Evolutionary conservation across 2,113 vertebrate species (phyloP).

Genomic region (Limnothrissa miodon): DNA sequence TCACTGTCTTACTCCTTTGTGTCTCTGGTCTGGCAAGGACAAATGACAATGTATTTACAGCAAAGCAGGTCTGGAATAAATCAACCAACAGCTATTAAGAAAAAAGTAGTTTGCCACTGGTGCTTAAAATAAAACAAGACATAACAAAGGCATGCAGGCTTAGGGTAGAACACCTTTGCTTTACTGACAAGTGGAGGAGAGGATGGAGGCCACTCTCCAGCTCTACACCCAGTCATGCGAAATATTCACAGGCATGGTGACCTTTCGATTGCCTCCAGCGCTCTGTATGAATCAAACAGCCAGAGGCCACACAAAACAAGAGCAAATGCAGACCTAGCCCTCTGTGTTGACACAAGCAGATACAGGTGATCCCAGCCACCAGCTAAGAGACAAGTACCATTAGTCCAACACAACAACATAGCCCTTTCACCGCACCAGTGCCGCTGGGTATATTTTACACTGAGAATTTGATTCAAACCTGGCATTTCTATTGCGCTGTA

Average conservation of each 20-base stretch:
- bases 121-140: slow-evolving; percentile 13
- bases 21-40: not conserved
- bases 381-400: not conserved
- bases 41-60: not conserved
- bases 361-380: not conserved
- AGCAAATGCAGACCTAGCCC: not conserved
- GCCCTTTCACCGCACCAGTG: not conserved
- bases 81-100: not conserved
- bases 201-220: not conserved
- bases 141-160: slow-evolving; percentile 5
- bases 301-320: not conserved
- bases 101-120: not conserved
- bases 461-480: not conserved
- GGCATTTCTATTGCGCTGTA: not conserved
- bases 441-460: not conserved
- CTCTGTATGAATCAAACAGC: not conserved
- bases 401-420: not conserved
- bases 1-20: not conserved
- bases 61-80: not conserved
- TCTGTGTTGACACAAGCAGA: not conserved
- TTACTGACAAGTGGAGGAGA: not conserved
- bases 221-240: not conserved
- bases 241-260: slow-evolving; percentile 8
- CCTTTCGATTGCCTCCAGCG: not conserved
- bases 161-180: not conserved